phyloP scores from a whole-genome alignment of 2,797 vertebrate genomes.

The Argyrosomus regius region DNA sequence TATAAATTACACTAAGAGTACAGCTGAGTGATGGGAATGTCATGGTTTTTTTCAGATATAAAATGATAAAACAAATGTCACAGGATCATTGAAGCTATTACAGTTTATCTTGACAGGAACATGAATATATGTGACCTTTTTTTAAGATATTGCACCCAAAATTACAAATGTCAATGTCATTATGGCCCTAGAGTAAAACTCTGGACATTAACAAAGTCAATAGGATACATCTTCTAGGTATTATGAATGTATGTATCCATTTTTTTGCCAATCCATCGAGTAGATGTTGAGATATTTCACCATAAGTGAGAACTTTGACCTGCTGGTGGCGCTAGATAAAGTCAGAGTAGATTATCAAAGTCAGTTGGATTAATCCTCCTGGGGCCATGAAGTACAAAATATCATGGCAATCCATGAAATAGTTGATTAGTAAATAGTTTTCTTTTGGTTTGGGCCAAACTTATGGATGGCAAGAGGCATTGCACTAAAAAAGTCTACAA shows the following conservation, averaged over 20 bases:
- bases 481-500: neutral
- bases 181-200: neutral
- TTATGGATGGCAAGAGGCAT: neutral
- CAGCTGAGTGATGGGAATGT: neutral
- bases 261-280: neutral
- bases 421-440: no score
- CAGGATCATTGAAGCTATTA: no score
- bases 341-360: neutral
- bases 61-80: neutral
- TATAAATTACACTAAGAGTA: neutral
- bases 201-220: neutral
- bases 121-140: neutral
- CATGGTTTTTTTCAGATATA: neutral
- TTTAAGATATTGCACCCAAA: neutral
- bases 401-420: neutral
- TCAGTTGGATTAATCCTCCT: neutral
- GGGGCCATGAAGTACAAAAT: neutral
- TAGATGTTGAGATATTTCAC: neutral
- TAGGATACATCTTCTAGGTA: neutral
- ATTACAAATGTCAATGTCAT: neutral
- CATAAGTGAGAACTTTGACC: neutral
- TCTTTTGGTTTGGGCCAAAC: neutral
- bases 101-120: neutral
- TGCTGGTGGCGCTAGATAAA: neutral
- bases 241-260: neutral